Conservation (phyloP, 1,140 invertebrate genomes). For the Asobara japonica region DNA sequence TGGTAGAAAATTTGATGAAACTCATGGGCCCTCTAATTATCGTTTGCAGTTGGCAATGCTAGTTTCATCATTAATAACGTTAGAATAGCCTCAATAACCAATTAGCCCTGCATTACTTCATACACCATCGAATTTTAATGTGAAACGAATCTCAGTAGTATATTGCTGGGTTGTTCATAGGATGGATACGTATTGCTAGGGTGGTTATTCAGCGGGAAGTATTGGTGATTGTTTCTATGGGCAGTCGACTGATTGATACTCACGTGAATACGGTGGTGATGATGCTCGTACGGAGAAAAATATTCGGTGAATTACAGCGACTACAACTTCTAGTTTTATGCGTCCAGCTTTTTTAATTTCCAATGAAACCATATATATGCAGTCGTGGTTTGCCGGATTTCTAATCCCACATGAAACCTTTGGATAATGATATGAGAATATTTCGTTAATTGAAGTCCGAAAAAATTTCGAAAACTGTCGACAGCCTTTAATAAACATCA, state of each 20-base stretch:
- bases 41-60: neutral
- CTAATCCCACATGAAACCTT: too few relatives aligned
- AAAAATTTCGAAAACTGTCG: neutral
- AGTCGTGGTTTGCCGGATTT: too few relatives aligned
- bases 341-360: too few relatives aligned
- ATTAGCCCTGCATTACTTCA: conserved; percentile 7
- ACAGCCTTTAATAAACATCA: neutral
- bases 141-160: neutral
- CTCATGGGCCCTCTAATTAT: neutral
- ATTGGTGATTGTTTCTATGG: neutral
- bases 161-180: neutral
- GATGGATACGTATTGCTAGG: neutral
- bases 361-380: too few relatives aligned
- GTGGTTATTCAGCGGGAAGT: neutral
- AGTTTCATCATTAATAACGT: conserved; percentile 14
- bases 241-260: neutral
- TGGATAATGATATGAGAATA: too few relatives aligned
- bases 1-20: neutral
- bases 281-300: too few relatives aligned
- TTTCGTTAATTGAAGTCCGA: too few relatives aligned
- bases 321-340: too few relatives aligned
- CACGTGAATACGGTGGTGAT: too few relatives aligned
- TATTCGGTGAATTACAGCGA: too few relatives aligned
- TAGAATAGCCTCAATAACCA: conserved; percentile 14
- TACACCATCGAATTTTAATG: neutral